These are phyloP conservation scores for Syngnathus floridae DNA, from an alignment of 2,113 vertebrate species.

Conservation along the genomic window DNA sequence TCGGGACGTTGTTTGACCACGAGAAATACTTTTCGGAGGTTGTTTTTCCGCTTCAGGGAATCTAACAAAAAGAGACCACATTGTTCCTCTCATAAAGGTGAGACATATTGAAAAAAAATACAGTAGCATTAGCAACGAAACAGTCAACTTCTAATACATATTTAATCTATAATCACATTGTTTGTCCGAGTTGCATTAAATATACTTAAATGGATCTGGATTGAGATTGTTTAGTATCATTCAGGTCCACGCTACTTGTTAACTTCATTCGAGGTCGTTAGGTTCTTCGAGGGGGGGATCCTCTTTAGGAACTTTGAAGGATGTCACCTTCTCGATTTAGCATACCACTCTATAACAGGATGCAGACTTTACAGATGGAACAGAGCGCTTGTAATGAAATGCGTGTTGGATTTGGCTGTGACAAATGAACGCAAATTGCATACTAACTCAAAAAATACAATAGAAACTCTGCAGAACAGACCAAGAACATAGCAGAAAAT, in stretches of 20 bases:
- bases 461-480: neutral
- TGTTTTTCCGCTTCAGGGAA: too few species aligned
- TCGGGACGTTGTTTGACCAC: neutral
- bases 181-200: neutral
- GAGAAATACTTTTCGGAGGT: neutral
- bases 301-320: conserved; percentile 21
- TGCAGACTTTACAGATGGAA: neutral
- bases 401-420: neutral
- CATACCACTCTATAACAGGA: conserved; percentile 26
- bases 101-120: conserved; percentile 11
- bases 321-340: conserved; percentile 48
- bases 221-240: neutral
- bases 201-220: neutral
- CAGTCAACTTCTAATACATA: neutral
- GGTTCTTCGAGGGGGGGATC: conserved; percentile 3
- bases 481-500: neutral
- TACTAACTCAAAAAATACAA: neutral
- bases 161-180: neutral
- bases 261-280: neutral
- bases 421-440: neutral
- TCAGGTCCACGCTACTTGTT: neutral
- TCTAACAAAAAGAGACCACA: too few species aligned
- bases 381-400: neutral
- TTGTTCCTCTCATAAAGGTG: conserved; percentile 31
- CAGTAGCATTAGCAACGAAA: conserved; percentile 44